Conservation (phyloP, 2,113 vertebrate genomes). For the Cisticola juncidis region DNA sequence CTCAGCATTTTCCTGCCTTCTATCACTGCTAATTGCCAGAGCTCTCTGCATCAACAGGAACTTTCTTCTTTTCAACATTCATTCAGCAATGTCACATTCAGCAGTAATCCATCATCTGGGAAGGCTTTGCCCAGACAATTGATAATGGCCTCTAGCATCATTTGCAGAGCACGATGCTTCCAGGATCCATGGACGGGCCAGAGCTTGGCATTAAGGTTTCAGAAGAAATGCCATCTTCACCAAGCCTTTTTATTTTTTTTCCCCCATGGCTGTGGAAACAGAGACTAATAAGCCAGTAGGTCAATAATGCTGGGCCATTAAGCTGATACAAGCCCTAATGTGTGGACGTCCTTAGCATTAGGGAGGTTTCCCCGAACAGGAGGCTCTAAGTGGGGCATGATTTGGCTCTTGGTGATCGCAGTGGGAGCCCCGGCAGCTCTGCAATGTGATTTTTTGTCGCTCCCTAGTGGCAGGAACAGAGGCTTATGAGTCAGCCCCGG, state of each 20-base stretch:
- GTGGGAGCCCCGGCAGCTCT: neutral
- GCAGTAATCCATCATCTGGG: slow-evolving; percentile 24
- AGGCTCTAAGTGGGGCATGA: neutral
- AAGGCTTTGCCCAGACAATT: slow-evolving; percentile 49
- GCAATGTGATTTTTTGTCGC: slow-evolving; percentile 64
- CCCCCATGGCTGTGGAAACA: neutral
- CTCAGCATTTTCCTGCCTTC: slow-evolving; percentile 46
- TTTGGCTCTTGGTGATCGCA: neutral
- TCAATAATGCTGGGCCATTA: neutral
- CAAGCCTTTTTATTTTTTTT: neutral
- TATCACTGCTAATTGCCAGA: slow-evolving; percentile 61
- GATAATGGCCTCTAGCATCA: slow-evolving; percentile 28
- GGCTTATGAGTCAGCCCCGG: neutral
- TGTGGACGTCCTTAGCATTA: neutral
- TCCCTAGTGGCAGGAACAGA: slow-evolving; percentile 51
- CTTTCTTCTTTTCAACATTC: slow-evolving; percentile 59
- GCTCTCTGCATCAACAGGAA: slow-evolving; percentile 32
- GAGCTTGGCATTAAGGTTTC: neutral
- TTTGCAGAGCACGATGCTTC: neutral
- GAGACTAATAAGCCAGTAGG: neutral
- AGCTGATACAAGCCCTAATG: neutral
- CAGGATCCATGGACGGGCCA: neutral
- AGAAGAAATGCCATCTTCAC: neutral
- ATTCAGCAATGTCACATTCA: slow-evolving; percentile 40
- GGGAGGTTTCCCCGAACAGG: neutral